Evolutionary conservation across 1,140 invertebrate genomes (phyloP).

Genomic region (Drosophila ohnishii): DNA sequence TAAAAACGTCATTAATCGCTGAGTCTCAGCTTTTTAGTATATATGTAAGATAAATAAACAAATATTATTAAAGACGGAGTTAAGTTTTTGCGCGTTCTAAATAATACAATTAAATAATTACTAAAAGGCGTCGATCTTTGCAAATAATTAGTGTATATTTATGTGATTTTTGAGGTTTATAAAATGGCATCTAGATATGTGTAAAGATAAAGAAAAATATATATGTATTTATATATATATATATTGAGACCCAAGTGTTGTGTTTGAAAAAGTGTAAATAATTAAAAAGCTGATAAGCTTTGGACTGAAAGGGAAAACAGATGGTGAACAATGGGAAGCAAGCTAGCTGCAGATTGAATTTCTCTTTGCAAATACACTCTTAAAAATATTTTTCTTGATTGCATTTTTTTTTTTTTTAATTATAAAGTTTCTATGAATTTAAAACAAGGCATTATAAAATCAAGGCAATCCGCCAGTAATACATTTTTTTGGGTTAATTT

Average conservation of each 20-base stretch:
- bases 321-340: slow-evolving; percentile 3
- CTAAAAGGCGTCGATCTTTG: neutral
- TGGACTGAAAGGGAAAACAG: neutral
- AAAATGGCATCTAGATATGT: neutral
- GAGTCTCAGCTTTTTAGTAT: neutral
- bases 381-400: no score
- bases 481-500: no score
- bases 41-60: neutral
- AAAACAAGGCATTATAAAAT: no score
- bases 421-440: no score
- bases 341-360: neutral
- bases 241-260: neutral
- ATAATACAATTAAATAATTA: neutral
- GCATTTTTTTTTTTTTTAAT: no score
- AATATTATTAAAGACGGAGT: neutral
- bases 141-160: neutral
- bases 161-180: neutral
- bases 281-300: slow-evolving; percentile 1
- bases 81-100: neutral
- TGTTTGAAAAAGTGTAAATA: neutral
- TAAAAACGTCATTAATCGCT: neutral
- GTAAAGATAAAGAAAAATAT: neutral
- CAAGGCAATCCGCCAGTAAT: no score
- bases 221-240: neutral
- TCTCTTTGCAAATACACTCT: neutral